These are phyloP conservation scores for Gila orcuttii DNA, from an alignment of 2,113 vertebrate species.

Conservation along the genomic window DNA sequence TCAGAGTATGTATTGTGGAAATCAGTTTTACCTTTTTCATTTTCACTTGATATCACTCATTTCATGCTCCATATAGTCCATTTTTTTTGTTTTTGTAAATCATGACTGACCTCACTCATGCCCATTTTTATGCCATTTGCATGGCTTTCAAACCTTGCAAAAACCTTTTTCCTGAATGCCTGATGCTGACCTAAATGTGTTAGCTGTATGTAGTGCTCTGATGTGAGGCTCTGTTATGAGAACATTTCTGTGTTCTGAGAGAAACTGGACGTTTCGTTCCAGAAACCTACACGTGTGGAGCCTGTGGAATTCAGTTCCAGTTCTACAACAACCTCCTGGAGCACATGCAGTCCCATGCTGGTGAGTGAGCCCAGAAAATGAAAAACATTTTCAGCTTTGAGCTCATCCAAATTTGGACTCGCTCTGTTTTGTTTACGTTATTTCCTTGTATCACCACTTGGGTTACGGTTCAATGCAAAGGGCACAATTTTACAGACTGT, in stretches of 20 bases:
- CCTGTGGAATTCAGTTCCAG: conserved; percentile 99
- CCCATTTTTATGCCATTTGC: conserved; percentile 43
- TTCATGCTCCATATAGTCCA: conserved; percentile 14
- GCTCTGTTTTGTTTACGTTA: conserved; percentile 42
- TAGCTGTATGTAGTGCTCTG: conserved; percentile 19
- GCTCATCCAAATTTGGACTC: conserved; percentile 58
- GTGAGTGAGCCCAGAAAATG: conserved; percentile 76
- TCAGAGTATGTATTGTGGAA: conserved; percentile 74
- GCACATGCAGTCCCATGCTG: conserved; percentile 99
- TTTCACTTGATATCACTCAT: background rate
- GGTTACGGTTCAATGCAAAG: conserved; percentile 1
- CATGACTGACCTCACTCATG: conserved; percentile 41
- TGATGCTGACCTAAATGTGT: conserved; percentile 39
- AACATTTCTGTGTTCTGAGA: conserved; percentile 54
- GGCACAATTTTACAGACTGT: background rate
- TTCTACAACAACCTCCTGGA: conserved; percentile 99
- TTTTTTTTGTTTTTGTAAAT: conserved; percentile 1
- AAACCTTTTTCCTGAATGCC: conserved; percentile 1
- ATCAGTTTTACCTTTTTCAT: background rate
- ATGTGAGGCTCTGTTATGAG: conserved; percentile 35
- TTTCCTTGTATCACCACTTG: conserved; percentile 40
- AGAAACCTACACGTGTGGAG: conserved; percentile 98
- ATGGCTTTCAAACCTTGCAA: conserved; percentile 44
- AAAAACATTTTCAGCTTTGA: conserved; percentile 54
- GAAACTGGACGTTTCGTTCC: conserved; percentile 79